Percentiles rank a stretch among this genome's conserved stretches.
Evolutionary conservation across 2,888 invertebrate genomes (phyloP).

Genomic region (Lasioglossum zephyrum): DNA sequence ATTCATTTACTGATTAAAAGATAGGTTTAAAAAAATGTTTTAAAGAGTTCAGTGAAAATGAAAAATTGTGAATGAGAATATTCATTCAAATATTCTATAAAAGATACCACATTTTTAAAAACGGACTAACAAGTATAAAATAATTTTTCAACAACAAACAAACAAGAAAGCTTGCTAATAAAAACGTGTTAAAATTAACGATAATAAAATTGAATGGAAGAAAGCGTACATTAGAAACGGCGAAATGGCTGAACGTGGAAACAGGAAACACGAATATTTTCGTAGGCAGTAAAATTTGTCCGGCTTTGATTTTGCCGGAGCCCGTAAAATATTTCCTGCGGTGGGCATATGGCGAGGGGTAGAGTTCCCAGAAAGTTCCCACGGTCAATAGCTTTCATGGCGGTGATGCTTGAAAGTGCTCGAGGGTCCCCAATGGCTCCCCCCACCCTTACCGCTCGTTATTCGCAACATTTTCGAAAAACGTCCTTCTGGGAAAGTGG

Average conservation of each 20-base stretch:
- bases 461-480: conserved; percentile 64
- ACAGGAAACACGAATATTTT: neutral
- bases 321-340: conserved; percentile 79
- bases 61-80: neutral
- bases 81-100: neutral
- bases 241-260: neutral
- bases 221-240: neutral
- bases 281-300: conserved; percentile 19
- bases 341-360: conserved; percentile 82
- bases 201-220: neutral
- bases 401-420: conserved; percentile 66
- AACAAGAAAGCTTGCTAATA: too few relatives aligned
- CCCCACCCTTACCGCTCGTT: conserved; percentile 30
- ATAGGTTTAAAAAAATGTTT: too few relatives aligned
- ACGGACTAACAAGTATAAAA: too few relatives aligned
- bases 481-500: neutral
- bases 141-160: too few relatives aligned
- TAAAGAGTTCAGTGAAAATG: neutral
- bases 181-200: too few relatives aligned
- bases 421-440: conserved; percentile 56
- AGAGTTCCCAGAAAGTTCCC: conserved; percentile 83
- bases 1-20: too few relatives aligned
- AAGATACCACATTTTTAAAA: neutral
- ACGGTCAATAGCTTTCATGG: conserved; percentile 83
- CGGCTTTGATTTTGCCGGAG: conserved; percentile 57